A percentile compares a stretch with the other conserved stretches of the same genome.
phyloP scores from a whole-genome alignment of 2,113 vertebrate genomes.

The Anthoscopus minutus region DNA sequence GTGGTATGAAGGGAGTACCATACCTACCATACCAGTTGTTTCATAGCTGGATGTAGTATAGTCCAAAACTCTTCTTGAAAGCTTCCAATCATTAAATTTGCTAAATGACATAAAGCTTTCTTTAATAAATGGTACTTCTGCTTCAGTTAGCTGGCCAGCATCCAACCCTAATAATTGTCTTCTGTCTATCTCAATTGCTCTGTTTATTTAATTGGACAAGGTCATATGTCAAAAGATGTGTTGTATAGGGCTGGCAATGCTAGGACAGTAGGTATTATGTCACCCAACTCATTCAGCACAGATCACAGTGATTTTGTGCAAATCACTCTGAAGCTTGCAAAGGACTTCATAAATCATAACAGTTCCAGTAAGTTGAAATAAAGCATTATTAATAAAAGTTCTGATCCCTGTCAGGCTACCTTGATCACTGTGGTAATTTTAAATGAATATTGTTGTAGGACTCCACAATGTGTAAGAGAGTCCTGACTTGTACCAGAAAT shows the following conservation, averaged over 20 bases:
- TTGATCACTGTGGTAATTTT: not conserved
- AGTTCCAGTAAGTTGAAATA: not conserved
- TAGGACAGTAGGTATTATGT: not conserved
- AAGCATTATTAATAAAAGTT: not conserved
- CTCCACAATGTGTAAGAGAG: not conserved
- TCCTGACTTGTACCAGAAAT: not conserved
- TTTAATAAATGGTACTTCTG: not conserved
- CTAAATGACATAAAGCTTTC: not conserved
- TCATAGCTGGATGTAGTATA: not conserved
- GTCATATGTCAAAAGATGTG: not conserved
- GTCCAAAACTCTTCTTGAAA: not conserved
- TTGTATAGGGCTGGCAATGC: not conserved
- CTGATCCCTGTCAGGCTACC: not conserved
- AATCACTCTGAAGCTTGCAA: not conserved
- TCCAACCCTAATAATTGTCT: slow-evolving; percentile 28
- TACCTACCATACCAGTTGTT: not conserved
- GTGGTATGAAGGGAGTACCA: not conserved
- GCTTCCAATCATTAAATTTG: slow-evolving; percentile 9
- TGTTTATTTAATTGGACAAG: slow-evolving; percentile 35
- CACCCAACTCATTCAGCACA: not conserved
- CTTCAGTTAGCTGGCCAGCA: slow-evolving; percentile 2
- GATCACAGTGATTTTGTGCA: not conserved
- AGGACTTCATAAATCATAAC: slow-evolving; percentile 16
- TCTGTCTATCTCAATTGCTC: slow-evolving; percentile 28
- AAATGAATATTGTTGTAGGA: not conserved